Conservation (phyloP, 2,113 vertebrate species). For the Oxygymnocypris stewartii region DNA sequence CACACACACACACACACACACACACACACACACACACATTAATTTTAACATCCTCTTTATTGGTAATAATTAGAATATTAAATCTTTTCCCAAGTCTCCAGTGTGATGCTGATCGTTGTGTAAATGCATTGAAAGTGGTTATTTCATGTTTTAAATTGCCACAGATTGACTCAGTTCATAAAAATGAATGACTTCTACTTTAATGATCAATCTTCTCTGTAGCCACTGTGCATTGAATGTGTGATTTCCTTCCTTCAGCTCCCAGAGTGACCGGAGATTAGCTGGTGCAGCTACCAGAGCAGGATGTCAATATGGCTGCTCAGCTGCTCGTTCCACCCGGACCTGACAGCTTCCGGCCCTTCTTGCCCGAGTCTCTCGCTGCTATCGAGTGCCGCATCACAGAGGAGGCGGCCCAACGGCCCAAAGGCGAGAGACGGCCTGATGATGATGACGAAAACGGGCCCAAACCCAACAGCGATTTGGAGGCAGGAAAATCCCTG, state of each 20-base stretch:
- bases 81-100: not conserved
- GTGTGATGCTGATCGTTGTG: not conserved
- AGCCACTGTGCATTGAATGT: slow-evolving; percentile 43
- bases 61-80: too few relatives aligned
- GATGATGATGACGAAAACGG: slow-evolving; percentile 88
- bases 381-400: slow-evolving; percentile 92
- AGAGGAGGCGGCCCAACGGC: slow-evolving; percentile 87
- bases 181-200: not conserved
- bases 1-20: too few relatives aligned
- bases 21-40: not conserved
- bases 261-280: slow-evolving; percentile 84
- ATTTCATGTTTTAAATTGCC: not conserved
- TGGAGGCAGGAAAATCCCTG: slow-evolving; percentile 95
- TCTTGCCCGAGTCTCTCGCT: slow-evolving; percentile 92
- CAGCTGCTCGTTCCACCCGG: slow-evolving; percentile 98
- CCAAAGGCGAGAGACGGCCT: slow-evolving; percentile 82
- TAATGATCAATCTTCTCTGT: not conserved
- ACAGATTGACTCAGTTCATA: not conserved
- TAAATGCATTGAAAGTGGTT: not conserved
- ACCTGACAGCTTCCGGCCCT: slow-evolving; percentile 96
- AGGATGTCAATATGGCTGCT: slow-evolving; percentile 99
- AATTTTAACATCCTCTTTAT: not conserved
- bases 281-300: slow-evolving; percentile 88
- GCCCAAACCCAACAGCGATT: slow-evolving; percentile 91
- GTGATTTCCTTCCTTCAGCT: slow-evolving; percentile 70